phyloP scores from a whole-genome alignment of 2,888 invertebrate genomes.

The Cosmia trapezina region DNA sequence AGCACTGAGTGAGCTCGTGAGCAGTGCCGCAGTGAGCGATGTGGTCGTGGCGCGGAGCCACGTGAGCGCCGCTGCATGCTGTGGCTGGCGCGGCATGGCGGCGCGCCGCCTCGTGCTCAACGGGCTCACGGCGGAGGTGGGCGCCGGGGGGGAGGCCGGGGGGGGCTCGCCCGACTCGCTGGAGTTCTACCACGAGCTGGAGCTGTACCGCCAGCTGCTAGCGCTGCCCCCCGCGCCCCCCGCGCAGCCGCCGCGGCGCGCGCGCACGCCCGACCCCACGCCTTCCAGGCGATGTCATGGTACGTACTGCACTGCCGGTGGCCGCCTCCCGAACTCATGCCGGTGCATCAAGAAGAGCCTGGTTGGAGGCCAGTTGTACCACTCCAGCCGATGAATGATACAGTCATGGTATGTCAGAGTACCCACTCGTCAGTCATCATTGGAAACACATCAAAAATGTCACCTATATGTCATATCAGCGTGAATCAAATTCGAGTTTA shows the following conservation, averaged over 20 bases:
- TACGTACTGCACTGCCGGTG: constrained; percentile 6
- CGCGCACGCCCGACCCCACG: constrained; percentile 65
- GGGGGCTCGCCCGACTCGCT: constrained; percentile 75
- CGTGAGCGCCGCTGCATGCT: constrained; percentile 30
- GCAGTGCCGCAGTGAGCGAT: background rate
- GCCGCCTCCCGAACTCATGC: background rate
- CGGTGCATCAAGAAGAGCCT: background rate
- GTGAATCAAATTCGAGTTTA: too few relatives aligned
- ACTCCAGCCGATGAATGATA: background rate
- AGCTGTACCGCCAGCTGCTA: constrained; percentile 85
- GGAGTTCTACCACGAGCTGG: constrained; percentile 87
- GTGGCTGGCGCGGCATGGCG: constrained; percentile 54
- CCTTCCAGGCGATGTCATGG: constrained; percentile 53
- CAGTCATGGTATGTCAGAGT: background rate
- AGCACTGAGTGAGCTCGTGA: background rate
- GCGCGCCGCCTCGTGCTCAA: constrained; percentile 85
- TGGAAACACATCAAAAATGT: too few relatives aligned
- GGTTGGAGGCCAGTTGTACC: background rate
- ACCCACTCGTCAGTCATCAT: background rate
- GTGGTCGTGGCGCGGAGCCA: constrained; percentile 27
- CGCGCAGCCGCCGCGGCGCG: constrained; percentile 41
- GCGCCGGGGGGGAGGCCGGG: constrained; percentile 64
- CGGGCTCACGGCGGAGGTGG: constrained; percentile 85
- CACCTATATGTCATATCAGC: too few relatives aligned
- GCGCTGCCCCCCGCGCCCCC: constrained; percentile 70